Percentiles rank a stretch among this genome's conserved stretches.
Evolutionary conservation across 2,888 invertebrate species (phyloP).

Genomic region (Drosophila monieri): DNA sequence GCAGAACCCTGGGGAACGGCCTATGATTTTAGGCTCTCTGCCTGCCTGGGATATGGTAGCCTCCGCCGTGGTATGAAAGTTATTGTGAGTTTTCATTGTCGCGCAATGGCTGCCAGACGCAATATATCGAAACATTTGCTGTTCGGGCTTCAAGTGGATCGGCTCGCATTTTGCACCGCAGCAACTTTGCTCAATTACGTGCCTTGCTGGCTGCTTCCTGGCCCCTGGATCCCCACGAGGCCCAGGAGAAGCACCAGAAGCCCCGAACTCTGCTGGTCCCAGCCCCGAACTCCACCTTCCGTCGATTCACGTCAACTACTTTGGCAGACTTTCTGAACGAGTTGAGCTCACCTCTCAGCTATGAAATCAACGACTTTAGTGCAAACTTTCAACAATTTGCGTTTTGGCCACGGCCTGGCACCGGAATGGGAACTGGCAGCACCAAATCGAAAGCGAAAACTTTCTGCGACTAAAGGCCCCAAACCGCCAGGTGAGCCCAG

Average conservation of each 20-base stretch:
- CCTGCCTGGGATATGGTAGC: constrained; percentile 39
- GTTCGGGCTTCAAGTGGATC: constrained; percentile 65
- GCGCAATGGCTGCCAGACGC: constrained; percentile 49
- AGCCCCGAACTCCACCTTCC: constrained; percentile 20
- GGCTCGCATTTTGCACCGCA: constrained; percentile 66
- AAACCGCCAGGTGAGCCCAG: constrained; percentile 46
- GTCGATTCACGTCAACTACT: constrained; percentile 74
- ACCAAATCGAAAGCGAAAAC: constrained; percentile 76
- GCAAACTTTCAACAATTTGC: constrained; percentile 79
- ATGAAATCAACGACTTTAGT: constrained; percentile 78
- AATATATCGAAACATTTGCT: constrained; percentile 76
- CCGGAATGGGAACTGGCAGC: constrained; percentile 36
- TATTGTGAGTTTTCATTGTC: constrained; percentile 69
- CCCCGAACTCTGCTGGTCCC: constrained; percentile 13
- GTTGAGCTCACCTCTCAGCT: constrained; percentile 79
- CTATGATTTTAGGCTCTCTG: constrained; percentile 70
- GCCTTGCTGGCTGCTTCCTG: constrained; percentile 40
- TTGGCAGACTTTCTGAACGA: constrained; percentile 79
- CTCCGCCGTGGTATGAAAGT: constrained; percentile 45
- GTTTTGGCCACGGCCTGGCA: constrained; percentile 78
- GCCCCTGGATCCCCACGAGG: not conserved
- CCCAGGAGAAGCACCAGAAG: constrained; percentile 14
- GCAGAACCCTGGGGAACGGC: constrained; percentile 61
- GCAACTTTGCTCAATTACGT: constrained; percentile 77
- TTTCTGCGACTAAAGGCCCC: constrained; percentile 65